Base-by-base conservation (phyloP, 1,140 invertebrate species). In the Mizuhopecten yessoensis region DNA sequence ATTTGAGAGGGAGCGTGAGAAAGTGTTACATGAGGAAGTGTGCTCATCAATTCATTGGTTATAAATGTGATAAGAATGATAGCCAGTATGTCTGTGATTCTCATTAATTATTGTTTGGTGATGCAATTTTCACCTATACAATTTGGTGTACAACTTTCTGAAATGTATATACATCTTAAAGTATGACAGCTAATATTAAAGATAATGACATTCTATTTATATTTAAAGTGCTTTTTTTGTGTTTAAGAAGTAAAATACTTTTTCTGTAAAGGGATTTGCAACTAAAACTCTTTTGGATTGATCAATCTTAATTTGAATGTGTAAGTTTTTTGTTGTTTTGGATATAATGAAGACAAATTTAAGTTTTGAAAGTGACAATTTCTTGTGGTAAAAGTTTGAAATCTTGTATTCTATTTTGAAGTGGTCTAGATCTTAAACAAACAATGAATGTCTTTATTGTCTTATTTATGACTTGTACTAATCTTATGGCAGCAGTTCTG, bases 41-140 rank as follows among this genome's bases (percentile, higher is more conserved):
- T 75, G 57, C 57, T 75, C 57, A 75, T 75, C 57, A 75, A 75
- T 75, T 75, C 57, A 75, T n/a, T 29, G 57, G 57, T 75, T 75
- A 75, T 75, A 75, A 75, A 75, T 75, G 57, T 75, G 57, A 75
- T 75, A 75, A 3, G 57, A 75, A 75, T 75, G 57, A 5, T 75
- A 75, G n/a, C 57, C 29, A 5, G 57, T 75, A 75, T 75, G 57
- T 29, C 57, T 75, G 57, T 75, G 57, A 75, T 75, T 75, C 57
- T 75, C 57, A 75, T 75, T n/a, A n/a, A n/a, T n/a, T n/a, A n/a
- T 75, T 75, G n/a, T 75, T 75, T 29, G 0, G 17, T 15, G 9
- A 45, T 45, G 42, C 42, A 75, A 29, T 75, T 29, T 75, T 75
- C 17, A 75, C 17, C n/a, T 29, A 29, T 75, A 17, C 15, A n/a